phyloP scores from a whole-genome alignment of 2,113 vertebrate species.

The Baryphthengus martii region DNA sequence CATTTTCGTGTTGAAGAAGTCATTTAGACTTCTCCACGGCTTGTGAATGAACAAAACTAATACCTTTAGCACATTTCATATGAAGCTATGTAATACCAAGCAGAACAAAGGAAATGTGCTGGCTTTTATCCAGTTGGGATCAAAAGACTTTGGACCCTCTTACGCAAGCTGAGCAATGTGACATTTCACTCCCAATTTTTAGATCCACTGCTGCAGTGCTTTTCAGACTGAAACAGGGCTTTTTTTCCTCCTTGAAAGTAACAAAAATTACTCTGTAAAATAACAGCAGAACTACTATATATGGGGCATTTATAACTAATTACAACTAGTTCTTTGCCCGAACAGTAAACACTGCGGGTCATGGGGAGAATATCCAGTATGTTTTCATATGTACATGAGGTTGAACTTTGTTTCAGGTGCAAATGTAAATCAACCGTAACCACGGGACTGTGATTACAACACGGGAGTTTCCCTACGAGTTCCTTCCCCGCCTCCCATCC shows the following conservation, averaged over 20 bases:
- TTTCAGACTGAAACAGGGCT: background rate
- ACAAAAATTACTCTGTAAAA: background rate
- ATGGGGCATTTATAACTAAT: background rate
- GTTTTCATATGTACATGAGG: fast-evolving
- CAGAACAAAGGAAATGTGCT: conserved; percentile 43
- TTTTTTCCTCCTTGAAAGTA: background rate
- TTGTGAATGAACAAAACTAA: background rate
- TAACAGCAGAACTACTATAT: background rate
- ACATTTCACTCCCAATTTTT: background rate
- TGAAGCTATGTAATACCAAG: background rate
- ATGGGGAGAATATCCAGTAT: background rate
- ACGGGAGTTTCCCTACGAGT: background rate
- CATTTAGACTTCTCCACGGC: background rate
- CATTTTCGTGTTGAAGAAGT: fast-evolving
- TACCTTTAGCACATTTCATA: background rate
- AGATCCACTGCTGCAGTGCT: background rate
- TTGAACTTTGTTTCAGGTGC: background rate
- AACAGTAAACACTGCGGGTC: background rate
- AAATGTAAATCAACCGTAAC: background rate
- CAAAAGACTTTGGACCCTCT: background rate
- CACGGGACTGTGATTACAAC: background rate
- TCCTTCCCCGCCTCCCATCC: background rate
- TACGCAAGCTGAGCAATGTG: background rate
- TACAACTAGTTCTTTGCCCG: background rate
- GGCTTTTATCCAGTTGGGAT: conserved; percentile 13